Evolutionary conservation across 64 coral and sea anemone genomes (phyloP), one percentile per base, ranked within the genome.

Genomic region (Porites australiensis): DNA sequence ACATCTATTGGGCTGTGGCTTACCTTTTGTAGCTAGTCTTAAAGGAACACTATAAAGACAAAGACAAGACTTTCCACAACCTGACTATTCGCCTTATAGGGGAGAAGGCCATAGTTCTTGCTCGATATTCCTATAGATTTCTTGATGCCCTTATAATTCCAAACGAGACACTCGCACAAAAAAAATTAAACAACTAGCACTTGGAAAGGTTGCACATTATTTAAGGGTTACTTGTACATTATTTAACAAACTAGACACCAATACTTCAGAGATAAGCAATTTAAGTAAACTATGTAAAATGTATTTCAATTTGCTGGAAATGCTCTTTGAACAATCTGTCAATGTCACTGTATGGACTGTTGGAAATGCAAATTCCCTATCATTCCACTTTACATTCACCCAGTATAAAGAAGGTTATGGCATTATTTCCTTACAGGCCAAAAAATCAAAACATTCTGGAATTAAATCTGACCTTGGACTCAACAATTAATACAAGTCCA

Each of bases 31-130:
- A 9, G 74, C 75, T 50, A 77, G 75, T 8, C 66, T 66, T 87
- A 23, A 88, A 73, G 54, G 91, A 93, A 13, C 91, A 93, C 20
- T 93, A 66, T 44, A 93, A 75, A 80, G 83, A 88, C 84, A 87
- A 86, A 43, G 70, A 86, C 6, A 74, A 92, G 21, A 92, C 59
- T 57, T 54, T 49, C 60, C 88, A 87, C 74, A 93, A 88, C 23
- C 64, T 93, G 3, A 50, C 72, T 43, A 78, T 66, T 72, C 66
- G 91, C 44, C 51, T 88, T 2, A 93, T 93, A 77, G 74, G 74
- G 55, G 63, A 80, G 44, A 73, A 93, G 55, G 91, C 91, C 55
- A 45, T 93, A 58, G 63, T 75, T 22, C 52, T 88, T 19, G 27
- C 27, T 37, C 27, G 27, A 37, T 37, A 91, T 91, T 37, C 78